Evolutionary conservation across 1,140 invertebrate species (phyloP).

Genomic region (Cydia amplana): DNA sequence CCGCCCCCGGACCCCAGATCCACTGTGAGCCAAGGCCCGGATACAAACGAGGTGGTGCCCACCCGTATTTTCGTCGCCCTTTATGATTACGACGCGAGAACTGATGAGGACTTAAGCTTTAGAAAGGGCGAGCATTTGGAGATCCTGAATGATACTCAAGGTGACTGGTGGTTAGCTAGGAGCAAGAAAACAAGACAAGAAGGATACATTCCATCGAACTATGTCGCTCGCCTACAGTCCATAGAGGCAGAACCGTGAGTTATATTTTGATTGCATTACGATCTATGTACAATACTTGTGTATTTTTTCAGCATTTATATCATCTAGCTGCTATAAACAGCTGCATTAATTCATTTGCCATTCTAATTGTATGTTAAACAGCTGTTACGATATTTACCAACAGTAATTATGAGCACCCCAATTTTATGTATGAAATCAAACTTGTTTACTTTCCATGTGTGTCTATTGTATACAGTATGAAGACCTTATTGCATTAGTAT

Average conservation of each 20-base stretch:
- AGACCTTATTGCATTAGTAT: conserved; percentile 48
- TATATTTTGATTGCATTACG: conserved; percentile 38
- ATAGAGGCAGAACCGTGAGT: conserved; percentile 99
- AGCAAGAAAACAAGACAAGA: conserved; percentile 96
- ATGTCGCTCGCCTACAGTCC: conserved; percentile 99
- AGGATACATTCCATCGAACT: conserved; percentile 99
- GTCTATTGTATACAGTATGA: conserved; percentile 28
- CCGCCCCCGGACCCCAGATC: conserved; percentile 83
- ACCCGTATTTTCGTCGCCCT: conserved; percentile 97
- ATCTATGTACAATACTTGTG: conserved; percentile 2
- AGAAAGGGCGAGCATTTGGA: conserved; percentile 99
- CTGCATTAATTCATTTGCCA: neutral
- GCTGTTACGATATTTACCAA: conserved; percentile 34
- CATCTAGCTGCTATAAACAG: neutral
- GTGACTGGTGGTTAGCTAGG: conserved; percentile 99
- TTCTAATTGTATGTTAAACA: conserved; percentile 34
- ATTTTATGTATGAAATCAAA: conserved; percentile 32
- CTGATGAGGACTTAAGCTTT: conserved; percentile 99
- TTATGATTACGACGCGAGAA: conserved; percentile 99
- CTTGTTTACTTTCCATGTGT: conserved; percentile 30
- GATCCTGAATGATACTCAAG: conserved; percentile 97
- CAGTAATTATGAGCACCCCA: conserved; percentile 32
- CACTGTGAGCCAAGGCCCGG: conserved; percentile 69
- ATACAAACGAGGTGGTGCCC: conserved; percentile 80
- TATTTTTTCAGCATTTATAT: conserved; percentile 25